A percentile compares a stretch with the other conserved stretches of the same genome.
These are phyloP conservation scores for Pterostichus niger DNA, from an alignment of 2,888 invertebrate species.

Conservation along the genomic window DNA sequence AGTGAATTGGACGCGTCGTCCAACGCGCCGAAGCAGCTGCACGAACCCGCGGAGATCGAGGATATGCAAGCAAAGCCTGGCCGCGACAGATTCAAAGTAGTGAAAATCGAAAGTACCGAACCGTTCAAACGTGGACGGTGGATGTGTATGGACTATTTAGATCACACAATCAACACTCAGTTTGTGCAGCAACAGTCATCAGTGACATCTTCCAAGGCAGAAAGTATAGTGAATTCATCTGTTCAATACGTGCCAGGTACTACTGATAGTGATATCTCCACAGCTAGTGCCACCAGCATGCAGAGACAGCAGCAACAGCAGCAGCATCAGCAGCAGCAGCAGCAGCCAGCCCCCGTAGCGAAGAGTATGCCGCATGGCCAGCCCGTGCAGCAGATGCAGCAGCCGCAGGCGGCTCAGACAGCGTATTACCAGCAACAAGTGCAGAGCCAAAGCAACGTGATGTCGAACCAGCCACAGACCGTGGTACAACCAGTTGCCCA, in stretches of 20 bases:
- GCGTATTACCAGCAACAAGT: constrained; percentile 78
- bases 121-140: constrained; percentile 95
- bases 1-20: constrained; percentile 56
- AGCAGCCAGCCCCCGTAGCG: constrained; percentile 78
- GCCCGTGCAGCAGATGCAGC: constrained; percentile 78
- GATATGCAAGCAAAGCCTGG: constrained; percentile 67
- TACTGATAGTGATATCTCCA: constrained; percentile 51
- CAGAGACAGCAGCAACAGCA: constrained; percentile 70
- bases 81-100: constrained; percentile 92
- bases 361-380: constrained; percentile 79
- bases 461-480: constrained; percentile 79
- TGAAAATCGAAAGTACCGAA: constrained; percentile 97
- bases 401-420: constrained; percentile 75
- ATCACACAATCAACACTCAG: constrained; percentile 81
- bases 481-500: constrained; percentile 78
- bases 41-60: constrained; percentile 63
- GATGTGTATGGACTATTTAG: constrained; percentile 96
- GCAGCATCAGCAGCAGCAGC: constrained; percentile 78
- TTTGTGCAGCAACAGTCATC: constrained; percentile 34
- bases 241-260: constrained; percentile 52
- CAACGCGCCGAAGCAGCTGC: constrained; percentile 57
- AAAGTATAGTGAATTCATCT: constrained; percentile 41
- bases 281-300: constrained; percentile 5
- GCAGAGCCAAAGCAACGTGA: too few relatives aligned
- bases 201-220: constrained; percentile 11